These are phyloP conservation scores for Boloria selene DNA, from an alignment of 2,888 invertebrate species.

Conservation along the genomic window DNA sequence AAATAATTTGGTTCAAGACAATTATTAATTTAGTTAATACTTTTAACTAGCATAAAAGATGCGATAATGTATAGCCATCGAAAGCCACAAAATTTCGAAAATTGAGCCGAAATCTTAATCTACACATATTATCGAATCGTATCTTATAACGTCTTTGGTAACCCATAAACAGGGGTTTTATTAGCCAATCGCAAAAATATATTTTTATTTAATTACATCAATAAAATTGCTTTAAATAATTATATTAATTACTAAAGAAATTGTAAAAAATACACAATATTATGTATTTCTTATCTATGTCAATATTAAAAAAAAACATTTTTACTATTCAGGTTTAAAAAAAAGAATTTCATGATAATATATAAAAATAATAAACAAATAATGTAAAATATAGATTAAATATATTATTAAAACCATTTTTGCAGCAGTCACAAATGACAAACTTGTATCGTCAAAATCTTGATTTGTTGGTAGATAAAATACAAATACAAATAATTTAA, in stretches of 20 bases:
- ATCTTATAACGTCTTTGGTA: constrained; percentile 26
- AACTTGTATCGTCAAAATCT: no score
- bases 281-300: no score
- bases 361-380: no score
- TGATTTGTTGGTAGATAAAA: no score
- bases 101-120: constrained; percentile 19
- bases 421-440: no score
- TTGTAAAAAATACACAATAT: no score
- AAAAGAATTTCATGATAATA: no score
- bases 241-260: no score
- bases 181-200: constrained; percentile 1
- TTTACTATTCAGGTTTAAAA: no score
- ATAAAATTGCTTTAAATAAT: not conserved
- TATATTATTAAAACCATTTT: no score
- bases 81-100: not conserved
- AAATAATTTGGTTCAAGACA: constrained; percentile 4
- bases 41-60: not conserved
- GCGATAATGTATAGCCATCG: not conserved
- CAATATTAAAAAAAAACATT: no score
- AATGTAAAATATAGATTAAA: no score
- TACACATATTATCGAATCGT: not conserved
- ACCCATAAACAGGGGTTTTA: constrained; percentile 5
- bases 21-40: constrained; percentile 1
- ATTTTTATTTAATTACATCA: not conserved
- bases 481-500: not conserved